These are phyloP conservation scores for Diadromus collaris DNA, from an alignment of 2,888 invertebrate genomes.

Conservation along the genomic window DNA sequence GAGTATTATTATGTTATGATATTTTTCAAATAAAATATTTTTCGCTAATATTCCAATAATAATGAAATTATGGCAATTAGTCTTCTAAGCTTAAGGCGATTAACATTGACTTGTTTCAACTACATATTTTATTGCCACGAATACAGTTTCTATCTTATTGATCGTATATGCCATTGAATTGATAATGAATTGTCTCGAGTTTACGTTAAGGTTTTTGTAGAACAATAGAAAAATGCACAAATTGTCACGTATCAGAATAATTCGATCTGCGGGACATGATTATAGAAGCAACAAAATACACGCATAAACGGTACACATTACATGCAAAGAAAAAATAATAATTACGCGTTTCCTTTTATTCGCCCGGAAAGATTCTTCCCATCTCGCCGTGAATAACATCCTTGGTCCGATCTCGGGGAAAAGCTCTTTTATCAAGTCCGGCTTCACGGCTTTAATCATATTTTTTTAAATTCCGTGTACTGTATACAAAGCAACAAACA, in stretches of 20 bases:
- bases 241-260: background rate
- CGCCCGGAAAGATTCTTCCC: background rate
- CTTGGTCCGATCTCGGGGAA: constrained; percentile 9
- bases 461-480: constrained; percentile 1
- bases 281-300: background rate
- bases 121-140: no score
- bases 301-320: background rate
- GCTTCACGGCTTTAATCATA: constrained; percentile 6
- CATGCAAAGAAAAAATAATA: constrained; percentile 10
- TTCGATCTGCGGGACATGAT: background rate
- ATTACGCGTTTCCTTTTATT: constrained; percentile 22
- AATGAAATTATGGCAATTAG: no score
- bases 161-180: no score
- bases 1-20: no score
- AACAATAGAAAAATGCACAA: background rate
- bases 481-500: background rate
- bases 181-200: no score
- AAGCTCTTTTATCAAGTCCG: constrained; percentile 12
- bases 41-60: no score
- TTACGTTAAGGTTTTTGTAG: no score
- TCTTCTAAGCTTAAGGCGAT: no score
- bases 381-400: constrained; percentile 2
- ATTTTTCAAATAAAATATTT: background rate
- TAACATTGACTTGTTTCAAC: no score
- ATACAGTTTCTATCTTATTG: no score